Percentiles rank a stretch among this genome's conserved stretches.
These are phyloP conservation scores for Oryzias javanicus DNA, from an alignment of 2,113 vertebrate genomes.

Conservation along the genomic window DNA sequence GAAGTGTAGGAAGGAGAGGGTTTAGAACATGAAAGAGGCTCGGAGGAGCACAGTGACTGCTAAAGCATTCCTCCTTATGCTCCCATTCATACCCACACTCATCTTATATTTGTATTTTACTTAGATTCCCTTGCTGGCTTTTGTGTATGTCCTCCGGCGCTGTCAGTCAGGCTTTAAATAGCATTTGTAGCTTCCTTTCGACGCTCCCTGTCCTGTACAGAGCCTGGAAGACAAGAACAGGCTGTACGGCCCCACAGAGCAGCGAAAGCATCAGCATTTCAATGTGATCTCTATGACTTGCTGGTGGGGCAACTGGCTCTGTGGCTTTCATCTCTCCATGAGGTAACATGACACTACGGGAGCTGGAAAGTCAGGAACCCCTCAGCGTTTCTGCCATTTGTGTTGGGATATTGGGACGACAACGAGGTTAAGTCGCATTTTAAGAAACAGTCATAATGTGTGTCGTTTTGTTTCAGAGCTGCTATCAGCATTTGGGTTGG, in stretches of 20 bases:
- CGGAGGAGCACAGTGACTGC: slow-evolving; percentile 11
- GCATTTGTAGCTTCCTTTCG: slow-evolving; percentile 19
- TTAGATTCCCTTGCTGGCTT: slow-evolving; percentile 20
- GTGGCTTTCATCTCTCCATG: slow-evolving; percentile 5
- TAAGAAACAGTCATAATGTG: no score
- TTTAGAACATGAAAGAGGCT: slow-evolving; percentile 32
- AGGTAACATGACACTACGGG: neutral
- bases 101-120: slow-evolving; percentile 16
- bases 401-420: no score
- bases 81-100: slow-evolving; percentile 6
- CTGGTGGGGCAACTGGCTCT: slow-evolving; percentile 8
- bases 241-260: slow-evolving; percentile 9
- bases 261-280: slow-evolving; percentile 9
- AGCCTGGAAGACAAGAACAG: slow-evolving; percentile 22
- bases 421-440: no score
- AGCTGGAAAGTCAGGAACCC: neutral
- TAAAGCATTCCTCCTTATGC: slow-evolving; percentile 4
- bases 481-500: no score
- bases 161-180: slow-evolving; percentile 50
- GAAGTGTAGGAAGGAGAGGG: slow-evolving; percentile 18
- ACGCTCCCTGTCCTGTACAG: slow-evolving; percentile 19
- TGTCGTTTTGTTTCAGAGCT: no score
- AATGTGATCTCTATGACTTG: slow-evolving; percentile 8
- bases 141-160: slow-evolving; percentile 33
- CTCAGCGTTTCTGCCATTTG: no score